Evolutionary conservation across 1,140 invertebrate species (phyloP).

Genomic region (Platorchestia sp.): DNA sequence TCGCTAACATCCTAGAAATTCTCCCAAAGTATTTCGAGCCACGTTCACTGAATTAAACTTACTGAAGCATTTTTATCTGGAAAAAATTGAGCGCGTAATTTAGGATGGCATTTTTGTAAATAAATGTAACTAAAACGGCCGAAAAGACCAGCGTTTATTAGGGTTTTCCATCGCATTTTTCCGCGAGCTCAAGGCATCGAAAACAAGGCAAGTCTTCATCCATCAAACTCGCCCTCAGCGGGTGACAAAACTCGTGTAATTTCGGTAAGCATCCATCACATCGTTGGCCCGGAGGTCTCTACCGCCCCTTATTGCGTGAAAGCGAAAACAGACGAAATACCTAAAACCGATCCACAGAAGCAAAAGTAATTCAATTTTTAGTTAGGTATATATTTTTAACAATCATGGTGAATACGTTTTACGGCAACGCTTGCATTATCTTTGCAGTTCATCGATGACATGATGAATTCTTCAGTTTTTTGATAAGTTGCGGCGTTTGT

Average conservation of each 20-base stretch:
- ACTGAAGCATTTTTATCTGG: not conserved
- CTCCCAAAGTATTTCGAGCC: not conserved
- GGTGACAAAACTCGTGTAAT: conserved; percentile 7
- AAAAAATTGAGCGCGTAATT: not conserved
- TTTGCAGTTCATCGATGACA: not conserved
- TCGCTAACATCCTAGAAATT: too few relatives aligned
- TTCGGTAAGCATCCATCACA: not conserved
- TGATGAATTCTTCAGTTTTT: not conserved
- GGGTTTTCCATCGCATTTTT: not conserved
- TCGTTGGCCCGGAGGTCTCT: not conserved
- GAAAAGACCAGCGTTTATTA: not conserved
- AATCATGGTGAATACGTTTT: not conserved
- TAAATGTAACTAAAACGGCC: not conserved
- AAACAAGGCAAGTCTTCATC: not conserved
- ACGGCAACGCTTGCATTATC: not conserved
- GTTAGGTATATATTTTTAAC: not conserved
- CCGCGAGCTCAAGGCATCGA: not conserved
- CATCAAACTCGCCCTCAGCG: not conserved
- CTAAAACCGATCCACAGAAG: not conserved
- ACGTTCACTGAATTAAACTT: not conserved
- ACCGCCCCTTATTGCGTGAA: not conserved
- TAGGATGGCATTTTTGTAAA: not conserved
- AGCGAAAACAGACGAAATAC: not conserved
- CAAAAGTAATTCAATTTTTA: not conserved
- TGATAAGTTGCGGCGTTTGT: not conserved